Evolutionary conservation across 2,797 vertebrate genomes (phyloP).

Genomic region (Sebastes iracundus): DNA sequence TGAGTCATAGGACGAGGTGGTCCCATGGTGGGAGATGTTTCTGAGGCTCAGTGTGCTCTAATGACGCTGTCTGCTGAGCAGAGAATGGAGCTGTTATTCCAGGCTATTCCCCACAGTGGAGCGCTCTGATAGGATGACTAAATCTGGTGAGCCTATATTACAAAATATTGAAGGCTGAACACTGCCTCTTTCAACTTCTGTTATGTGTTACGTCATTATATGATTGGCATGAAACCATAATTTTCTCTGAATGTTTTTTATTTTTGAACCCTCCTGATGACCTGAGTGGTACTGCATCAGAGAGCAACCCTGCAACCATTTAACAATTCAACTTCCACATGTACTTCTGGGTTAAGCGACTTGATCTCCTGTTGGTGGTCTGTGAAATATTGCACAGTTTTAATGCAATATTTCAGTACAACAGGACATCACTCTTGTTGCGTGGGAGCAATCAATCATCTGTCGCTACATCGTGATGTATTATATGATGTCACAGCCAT

Average conservation of each 20-base stretch:
- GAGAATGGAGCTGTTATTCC: conserved; percentile 59
- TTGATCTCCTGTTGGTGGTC: background rate
- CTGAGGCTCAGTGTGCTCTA: conserved; percentile 51
- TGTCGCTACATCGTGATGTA: background rate
- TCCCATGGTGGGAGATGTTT: conserved; percentile 59
- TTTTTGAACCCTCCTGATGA: background rate
- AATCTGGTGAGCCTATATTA: conserved; percentile 29
- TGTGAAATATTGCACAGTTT: conserved; percentile 11
- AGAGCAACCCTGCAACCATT: background rate
- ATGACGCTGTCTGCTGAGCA: conserved; percentile 51
- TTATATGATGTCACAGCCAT: conserved; percentile 8
- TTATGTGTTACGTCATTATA: background rate
- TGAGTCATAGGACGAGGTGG: conserved; percentile 67
- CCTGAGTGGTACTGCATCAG: background rate
- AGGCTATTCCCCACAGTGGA: conserved; percentile 56
- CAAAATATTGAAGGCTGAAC: conserved; percentile 22
- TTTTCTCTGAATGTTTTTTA: background rate
- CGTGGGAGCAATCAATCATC: background rate
- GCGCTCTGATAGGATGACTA: conserved; percentile 42
- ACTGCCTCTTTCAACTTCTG: conserved; percentile 13
- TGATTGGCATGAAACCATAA: background rate
- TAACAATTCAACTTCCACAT: background rate
- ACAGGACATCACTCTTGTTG: background rate
- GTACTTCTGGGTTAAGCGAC: background rate
- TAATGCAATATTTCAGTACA: conserved; percentile 7